Evolutionary conservation across 1,140 invertebrate genomes (phyloP), one percentile per base, ranked within the genome.

Genomic region (Phymorhynchus buccinoides): DNA sequence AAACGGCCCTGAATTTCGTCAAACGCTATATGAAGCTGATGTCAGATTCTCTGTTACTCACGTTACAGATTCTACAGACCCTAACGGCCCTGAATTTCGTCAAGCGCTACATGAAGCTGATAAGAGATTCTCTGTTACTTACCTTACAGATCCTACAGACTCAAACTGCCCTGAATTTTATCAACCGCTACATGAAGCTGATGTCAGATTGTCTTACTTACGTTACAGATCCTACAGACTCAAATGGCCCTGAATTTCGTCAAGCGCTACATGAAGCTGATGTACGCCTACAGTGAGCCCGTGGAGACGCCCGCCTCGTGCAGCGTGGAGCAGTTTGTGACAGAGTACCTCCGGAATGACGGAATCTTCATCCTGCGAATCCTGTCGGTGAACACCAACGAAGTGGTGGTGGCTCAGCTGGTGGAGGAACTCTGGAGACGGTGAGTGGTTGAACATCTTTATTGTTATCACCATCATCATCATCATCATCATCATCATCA

Each of bases 301-400:
- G 41, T 44, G 16, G 9, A 6, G 4, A 22, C n/a, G 16, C 41
- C 77, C 12, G n/a, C 27, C 9, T 42, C 77, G 1, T 79, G 80
- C 66, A 85, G 77, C 2, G 73, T 84, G 39, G 37, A 66, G 18
- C 62, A 81, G 41, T 89, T 89, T 83, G 81, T 84, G 3, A 56
- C 75, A 14, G 83, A 88, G 35, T 89, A 89, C 84, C 79, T 89
- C 37, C 42, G 86, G 48, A 84, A 88, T 22, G 88, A 89, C 62
- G 90, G 90, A 0, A 44, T 87, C 42, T 88, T 91, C 41, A 52
- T 90, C 1, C 78, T 90, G 37, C 86, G 89, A 37, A 73, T 90
- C 35, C 80, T 90, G 6, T 71, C 86, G 18, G 86, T 86, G 80
- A 90, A 90, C 80, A 87, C 88, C 30, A 88, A 86, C 37, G 85